Conservation (phyloP, 2,113 vertebrate species). For the Propithecus coquereli region DNA sequence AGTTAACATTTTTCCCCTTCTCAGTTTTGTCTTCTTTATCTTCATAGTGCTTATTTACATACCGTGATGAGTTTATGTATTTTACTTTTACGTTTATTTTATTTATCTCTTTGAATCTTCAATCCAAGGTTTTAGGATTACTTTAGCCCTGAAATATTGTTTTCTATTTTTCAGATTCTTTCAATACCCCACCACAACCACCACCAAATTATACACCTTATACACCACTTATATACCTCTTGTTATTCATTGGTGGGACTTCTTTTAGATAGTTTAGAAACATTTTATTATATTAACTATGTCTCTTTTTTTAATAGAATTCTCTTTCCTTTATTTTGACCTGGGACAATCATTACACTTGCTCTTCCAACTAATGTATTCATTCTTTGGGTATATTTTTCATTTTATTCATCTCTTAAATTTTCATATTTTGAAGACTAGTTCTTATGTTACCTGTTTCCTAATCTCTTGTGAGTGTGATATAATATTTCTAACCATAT, state of each 20-base stretch:
- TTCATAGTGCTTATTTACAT: not conserved
- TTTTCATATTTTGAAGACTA: not conserved
- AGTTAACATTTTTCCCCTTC: not conserved
- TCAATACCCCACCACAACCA: no score
- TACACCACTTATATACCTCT: not conserved
- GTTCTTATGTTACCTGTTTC: not conserved
- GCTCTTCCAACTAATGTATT: not conserved
- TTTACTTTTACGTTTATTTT: not conserved
- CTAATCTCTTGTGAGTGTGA: not conserved
- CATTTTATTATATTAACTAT: not conserved
- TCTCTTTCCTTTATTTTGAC: not conserved
- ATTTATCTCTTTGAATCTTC: not conserved
- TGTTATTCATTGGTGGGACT: not conserved
- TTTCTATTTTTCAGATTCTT: not conserved
- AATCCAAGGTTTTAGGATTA: not conserved
- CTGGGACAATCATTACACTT: not conserved
- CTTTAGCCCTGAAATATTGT: not conserved
- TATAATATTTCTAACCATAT: not conserved
- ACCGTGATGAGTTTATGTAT: fast-evolving
- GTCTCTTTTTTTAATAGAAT: not conserved
- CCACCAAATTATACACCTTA: not conserved
- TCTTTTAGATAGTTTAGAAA: not conserved
- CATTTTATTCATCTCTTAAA: not conserved
- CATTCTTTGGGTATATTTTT: not conserved
- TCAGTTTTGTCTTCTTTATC: not conserved